Evolutionary conservation across 2,113 vertebrate species (phyloP).

Genomic region (Vulpes lagopus): DNA sequence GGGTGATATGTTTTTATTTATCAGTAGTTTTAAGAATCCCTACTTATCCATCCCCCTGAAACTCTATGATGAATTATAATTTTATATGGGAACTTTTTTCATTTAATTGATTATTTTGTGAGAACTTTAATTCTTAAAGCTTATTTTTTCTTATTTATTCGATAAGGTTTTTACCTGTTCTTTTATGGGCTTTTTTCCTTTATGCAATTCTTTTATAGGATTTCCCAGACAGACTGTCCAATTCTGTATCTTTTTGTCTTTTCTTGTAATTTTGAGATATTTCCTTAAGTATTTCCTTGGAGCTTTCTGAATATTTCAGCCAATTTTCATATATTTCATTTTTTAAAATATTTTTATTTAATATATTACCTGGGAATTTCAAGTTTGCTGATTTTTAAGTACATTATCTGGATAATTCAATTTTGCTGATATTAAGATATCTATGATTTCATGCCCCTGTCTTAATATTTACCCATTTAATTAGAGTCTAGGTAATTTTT

Average conservation of each 20-base stretch:
- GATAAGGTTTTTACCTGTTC: not conserved
- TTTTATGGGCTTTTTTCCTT: not conserved
- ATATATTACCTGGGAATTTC: not conserved
- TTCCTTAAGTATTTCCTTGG: not conserved
- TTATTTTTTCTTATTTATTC: not conserved
- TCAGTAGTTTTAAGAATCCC: not conserved
- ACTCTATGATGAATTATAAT: not conserved
- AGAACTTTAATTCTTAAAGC: not conserved
- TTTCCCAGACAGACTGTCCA: not conserved
- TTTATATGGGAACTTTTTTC: not conserved
- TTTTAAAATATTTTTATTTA: not conserved
- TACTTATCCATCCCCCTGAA: not conserved
- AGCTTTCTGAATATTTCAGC: not conserved
- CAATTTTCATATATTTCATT: not conserved
- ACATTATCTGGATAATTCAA: not conserved
- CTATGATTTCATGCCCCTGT: not conserved
- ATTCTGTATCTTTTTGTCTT: not conserved
- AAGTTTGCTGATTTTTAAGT: not conserved
- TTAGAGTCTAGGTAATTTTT: not conserved
- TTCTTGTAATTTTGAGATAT: not conserved
- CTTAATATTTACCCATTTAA: not conserved
- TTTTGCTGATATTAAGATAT: not conserved
- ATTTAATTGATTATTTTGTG: not conserved
- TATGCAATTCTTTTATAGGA: not conserved
- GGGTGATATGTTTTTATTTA: not conserved